Conservation (phyloP, 2,113 vertebrate species). For the Limnothrissa miodon region DNA sequence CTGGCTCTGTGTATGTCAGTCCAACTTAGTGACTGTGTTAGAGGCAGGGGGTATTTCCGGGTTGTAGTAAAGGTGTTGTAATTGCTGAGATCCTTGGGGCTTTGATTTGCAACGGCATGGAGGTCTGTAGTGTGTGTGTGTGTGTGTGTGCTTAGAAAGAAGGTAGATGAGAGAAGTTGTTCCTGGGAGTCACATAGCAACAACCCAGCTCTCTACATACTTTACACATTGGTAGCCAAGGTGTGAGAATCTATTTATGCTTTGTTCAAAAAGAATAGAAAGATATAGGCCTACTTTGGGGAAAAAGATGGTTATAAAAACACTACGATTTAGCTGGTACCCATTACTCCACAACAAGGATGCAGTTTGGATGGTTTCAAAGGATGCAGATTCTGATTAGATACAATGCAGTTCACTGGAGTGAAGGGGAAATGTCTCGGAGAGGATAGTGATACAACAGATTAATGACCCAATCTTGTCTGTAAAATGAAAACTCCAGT, state of each 20-base stretch:
- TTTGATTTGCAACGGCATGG: slow-evolving; percentile 9
- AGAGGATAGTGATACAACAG: slow-evolving; percentile 4
- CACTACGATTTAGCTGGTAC: background rate
- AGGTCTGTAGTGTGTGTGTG: background rate
- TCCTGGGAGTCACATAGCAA: background rate
- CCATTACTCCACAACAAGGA: background rate
- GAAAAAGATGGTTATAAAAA: background rate
- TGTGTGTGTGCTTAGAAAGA: background rate
- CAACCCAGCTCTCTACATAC: background rate
- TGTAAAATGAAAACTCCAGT: slow-evolving; percentile 34
- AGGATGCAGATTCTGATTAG: background rate
- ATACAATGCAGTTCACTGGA: background rate
- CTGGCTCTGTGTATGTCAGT: background rate
- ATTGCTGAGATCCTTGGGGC: background rate
- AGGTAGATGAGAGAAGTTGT: background rate
- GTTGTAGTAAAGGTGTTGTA: background rate
- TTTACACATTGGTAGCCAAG: background rate
- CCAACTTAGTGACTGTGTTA: background rate
- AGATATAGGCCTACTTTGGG: background rate
- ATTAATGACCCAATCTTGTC: slow-evolving; percentile 33
- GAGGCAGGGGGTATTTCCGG: background rate
- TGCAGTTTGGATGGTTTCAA: background rate
- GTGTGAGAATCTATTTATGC: background rate
- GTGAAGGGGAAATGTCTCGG: background rate
- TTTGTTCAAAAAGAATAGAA: background rate